These are phyloP conservation scores for Lasioglossum marginatum DNA, from an alignment of 2,888 invertebrate species.

Conservation along the genomic window DNA sequence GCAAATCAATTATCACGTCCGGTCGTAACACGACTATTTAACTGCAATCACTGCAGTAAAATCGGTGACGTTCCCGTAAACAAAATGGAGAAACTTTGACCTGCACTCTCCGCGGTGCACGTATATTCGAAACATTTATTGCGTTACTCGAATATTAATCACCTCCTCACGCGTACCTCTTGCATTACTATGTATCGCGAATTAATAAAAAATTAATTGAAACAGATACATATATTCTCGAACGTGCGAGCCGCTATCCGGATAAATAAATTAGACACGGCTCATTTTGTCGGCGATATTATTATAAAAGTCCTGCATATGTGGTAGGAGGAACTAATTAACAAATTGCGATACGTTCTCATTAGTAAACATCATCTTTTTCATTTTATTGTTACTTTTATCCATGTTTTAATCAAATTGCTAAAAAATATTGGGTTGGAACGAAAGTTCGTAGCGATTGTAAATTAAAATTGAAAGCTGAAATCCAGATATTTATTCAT, in stretches of 20 bases:
- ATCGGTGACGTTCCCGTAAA: neutral
- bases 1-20: neutral
- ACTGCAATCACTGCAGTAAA: neutral
- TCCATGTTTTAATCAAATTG: too few relatives aligned
- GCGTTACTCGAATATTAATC: neutral
- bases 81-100: conserved; percentile 2
- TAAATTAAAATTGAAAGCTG: too few relatives aligned
- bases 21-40: neutral
- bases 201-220: conserved; percentile 3
- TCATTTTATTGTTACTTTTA: too few relatives aligned
- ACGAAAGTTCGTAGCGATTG: too few relatives aligned
- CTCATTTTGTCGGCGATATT: neutral
- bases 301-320: neutral
- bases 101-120: neutral
- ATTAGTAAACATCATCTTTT: neutral
- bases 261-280: neutral
- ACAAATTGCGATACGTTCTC: neutral
- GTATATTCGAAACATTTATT: conserved; percentile 5
- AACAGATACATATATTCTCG: neutral
- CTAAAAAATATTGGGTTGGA: too few relatives aligned
- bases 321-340: neutral
- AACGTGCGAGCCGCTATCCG: neutral
- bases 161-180: neutral
- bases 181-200: neutral
- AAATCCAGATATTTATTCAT: too few relatives aligned